A percentile compares a stretch with the other conserved stretches of the same genome.
These are phyloP conservation scores for Timema cristinae DNA, from an alignment of 2,888 invertebrate species.

Conservation along the genomic window DNA sequence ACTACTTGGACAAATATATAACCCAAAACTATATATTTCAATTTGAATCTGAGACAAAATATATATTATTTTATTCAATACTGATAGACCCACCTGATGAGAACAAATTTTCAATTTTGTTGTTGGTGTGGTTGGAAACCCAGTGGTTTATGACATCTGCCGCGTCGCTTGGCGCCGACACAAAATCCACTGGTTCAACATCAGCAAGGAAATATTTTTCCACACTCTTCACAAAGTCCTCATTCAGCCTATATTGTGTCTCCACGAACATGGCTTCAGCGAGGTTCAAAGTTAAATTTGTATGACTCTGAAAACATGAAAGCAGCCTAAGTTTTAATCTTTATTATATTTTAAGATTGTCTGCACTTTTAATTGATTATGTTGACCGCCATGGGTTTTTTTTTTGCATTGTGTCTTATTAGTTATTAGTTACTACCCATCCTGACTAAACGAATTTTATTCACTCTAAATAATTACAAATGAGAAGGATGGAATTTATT, in stretches of 20 bases:
- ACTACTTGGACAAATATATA: no score
- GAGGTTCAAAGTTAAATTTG: not conserved
- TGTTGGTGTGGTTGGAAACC: slow-evolving; percentile 3
- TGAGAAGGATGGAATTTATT: no score
- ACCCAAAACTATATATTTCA: no score
- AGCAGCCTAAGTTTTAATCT: not conserved
- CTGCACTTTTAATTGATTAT: no score
- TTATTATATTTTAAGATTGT: no score
- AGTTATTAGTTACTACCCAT: no score
- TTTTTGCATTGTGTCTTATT: no score
- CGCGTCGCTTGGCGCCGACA: not conserved
- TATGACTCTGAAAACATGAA: not conserved
- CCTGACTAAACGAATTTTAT: no score
- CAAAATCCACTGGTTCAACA: not conserved
- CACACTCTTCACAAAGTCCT: not conserved
- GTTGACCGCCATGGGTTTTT: no score
- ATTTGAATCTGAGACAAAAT: not conserved
- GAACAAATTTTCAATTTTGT: not conserved
- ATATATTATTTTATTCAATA: not conserved
- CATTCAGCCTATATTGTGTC: not conserved
- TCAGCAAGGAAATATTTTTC: not conserved
- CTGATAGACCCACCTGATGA: not conserved
- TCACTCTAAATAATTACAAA: no score
- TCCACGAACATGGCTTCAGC: slow-evolving; percentile 4
- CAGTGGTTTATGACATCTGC: not conserved